These are phyloP conservation scores for Neoarius graeffei DNA, from an alignment of 2,113 vertebrate species.

Conservation along the genomic window DNA sequence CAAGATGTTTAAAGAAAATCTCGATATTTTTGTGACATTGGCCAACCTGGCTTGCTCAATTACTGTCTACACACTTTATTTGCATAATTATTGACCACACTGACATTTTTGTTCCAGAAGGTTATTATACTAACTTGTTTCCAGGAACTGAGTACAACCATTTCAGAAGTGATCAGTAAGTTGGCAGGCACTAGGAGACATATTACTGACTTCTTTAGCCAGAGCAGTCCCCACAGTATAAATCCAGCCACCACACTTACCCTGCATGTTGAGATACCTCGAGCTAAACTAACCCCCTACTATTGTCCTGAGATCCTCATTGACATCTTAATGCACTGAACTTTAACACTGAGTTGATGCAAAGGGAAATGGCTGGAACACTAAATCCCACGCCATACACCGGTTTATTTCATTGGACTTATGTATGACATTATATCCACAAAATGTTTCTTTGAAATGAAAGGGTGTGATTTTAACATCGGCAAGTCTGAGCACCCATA, in stretches of 20 bases:
- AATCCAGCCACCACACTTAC: neutral
- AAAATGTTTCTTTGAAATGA: neutral
- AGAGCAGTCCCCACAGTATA: neutral
- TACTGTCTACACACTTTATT: too few species aligned
- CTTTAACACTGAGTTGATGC: neutral
- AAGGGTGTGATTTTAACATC: neutral
- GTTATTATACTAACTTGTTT: neutral
- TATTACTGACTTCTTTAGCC: neutral
- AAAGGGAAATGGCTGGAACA: neutral
- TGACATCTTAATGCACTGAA: neutral
- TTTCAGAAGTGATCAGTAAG: neutral
- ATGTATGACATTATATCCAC: neutral
- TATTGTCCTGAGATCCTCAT: neutral
- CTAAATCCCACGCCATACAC: neutral
- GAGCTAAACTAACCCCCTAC: neutral
- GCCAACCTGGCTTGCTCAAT: too few species aligned
- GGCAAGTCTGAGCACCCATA: slow-evolving; percentile 45
- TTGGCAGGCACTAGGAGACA: neutral
- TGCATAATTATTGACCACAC: neutral
- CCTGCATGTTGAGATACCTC: neutral
- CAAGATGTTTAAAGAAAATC: neutral
- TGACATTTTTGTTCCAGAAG: neutral
- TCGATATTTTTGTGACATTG: too few species aligned
- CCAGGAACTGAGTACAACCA: neutral
- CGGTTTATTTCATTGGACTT: neutral